Percentiles rank a stretch among this genome's conserved stretches.
Evolutionary conservation across 2,888 invertebrate species (phyloP).

Genomic region (Hirtodrosophila histrioides): DNA sequence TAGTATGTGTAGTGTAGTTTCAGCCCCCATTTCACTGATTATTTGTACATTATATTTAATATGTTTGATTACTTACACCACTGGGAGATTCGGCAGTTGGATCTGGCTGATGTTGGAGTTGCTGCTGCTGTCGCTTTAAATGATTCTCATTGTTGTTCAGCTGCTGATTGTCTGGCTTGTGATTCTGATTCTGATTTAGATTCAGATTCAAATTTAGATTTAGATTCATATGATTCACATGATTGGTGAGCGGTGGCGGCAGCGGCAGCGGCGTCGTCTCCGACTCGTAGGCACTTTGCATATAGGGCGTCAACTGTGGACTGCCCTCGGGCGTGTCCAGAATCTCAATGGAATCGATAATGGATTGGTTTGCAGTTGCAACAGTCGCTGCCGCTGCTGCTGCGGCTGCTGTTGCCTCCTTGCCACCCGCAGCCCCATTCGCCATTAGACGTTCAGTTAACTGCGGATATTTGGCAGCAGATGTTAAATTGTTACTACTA

Average conservation of each 20-base stretch:
- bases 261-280: constrained; percentile 23
- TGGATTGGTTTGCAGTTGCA: constrained; percentile 16
- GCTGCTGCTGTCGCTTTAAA: constrained; percentile 53
- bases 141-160: constrained; percentile 63
- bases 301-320: constrained; percentile 58
- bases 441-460: constrained; percentile 79
- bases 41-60: too few species aligned
- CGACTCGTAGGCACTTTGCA: constrained; percentile 59
- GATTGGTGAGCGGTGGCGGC: constrained; percentile 51
- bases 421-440: constrained; percentile 59
- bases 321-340: constrained; percentile 83
- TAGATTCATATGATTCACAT: constrained; percentile 51
- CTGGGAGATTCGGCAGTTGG: constrained; percentile 64
- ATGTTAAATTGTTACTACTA: constrained; percentile 31
- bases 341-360: constrained; percentile 83
- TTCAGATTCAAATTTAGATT: constrained; percentile 36
- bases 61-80: constrained; percentile 53
- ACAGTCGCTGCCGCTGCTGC: constrained; percentile 16
- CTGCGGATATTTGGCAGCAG: constrained; percentile 75
- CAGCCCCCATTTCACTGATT: too few species aligned
- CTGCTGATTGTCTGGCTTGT: constrained; percentile 51
- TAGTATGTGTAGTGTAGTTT: too few species aligned
- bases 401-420: constrained; percentile 3
- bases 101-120: constrained; percentile 42
- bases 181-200: constrained; percentile 31